Evolutionary conservation across 2,113 vertebrate species (phyloP).

Genomic region (Oreochromis niloticus): DNA sequence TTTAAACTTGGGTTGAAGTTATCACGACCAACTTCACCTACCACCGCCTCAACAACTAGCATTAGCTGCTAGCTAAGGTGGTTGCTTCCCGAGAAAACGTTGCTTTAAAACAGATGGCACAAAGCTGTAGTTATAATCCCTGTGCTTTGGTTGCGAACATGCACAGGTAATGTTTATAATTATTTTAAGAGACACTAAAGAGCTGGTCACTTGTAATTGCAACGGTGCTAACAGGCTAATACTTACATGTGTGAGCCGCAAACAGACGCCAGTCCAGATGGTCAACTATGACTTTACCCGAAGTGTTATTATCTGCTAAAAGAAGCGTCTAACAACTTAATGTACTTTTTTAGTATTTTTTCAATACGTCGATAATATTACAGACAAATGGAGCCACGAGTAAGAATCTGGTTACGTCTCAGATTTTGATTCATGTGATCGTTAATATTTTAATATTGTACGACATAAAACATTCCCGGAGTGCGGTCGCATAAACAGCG

Average conservation of each 20-base stretch:
- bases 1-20: not conserved
- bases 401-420: accelerated
- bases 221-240: not conserved
- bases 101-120: not conserved
- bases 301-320: not conserved
- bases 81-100: not conserved
- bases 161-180: not conserved
- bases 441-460: not conserved
- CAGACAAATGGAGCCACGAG: accelerated
- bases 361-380: not conserved
- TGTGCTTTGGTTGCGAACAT: not conserved
- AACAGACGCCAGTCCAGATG: slow-evolving; percentile 10
- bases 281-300: slow-evolving; percentile 13
- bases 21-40: not conserved
- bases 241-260: slow-evolving; percentile 43
- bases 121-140: too few relatives aligned
- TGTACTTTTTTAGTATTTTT: not conserved
- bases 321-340: not conserved
- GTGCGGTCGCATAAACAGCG: slow-evolving; percentile 21
- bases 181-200: not conserved
- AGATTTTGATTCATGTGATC: accelerated
- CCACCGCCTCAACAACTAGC: not conserved
- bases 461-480: slow-evolving; percentile 25
- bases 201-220: not conserved
- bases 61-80: not conserved